phyloP scores from a whole-genome alignment of 2,113 vertebrate species.

The Laticauda colubrina region DNA sequence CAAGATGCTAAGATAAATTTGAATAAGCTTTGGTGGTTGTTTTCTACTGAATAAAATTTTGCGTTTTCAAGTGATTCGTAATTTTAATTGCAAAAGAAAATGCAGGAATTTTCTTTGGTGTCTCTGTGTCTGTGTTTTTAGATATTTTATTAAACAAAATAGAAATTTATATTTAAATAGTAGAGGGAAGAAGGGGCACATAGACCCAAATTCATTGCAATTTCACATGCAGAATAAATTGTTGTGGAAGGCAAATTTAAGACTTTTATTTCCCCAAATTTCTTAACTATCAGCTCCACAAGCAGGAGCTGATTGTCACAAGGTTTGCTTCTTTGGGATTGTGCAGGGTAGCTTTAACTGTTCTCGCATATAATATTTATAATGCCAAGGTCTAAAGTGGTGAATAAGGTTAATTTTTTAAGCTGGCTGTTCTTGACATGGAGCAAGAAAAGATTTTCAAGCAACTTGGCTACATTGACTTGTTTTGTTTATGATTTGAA shows the following conservation, averaged over 20 bases:
- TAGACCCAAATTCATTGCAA: neutral
- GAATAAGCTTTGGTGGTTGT: neutral
- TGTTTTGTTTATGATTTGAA: neutral
- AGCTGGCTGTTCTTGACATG: neutral
- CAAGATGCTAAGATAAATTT: neutral
- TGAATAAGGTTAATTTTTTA: neutral
- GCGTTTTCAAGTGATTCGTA: neutral
- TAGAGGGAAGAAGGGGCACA: neutral
- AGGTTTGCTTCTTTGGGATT: neutral
- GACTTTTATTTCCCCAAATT: neutral
- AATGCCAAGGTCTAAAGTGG: neutral
- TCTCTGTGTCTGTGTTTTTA: neutral
- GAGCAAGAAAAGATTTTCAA: neutral
- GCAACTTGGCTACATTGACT: neutral
- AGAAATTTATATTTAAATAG: neutral
- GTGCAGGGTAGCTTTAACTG: neutral
- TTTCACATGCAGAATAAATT: neutral
- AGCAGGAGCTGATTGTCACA: neutral
- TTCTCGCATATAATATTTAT: neutral
- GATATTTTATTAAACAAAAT: neutral
- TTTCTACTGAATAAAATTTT: neutral
- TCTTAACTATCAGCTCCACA: neutral
- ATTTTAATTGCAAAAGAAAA: neutral
- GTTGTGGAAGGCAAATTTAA: neutral
- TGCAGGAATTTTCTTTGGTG: neutral